Base-by-base conservation (phyloP, 2,888 invertebrate genomes). In the Luperina nickerlii region DNA sequence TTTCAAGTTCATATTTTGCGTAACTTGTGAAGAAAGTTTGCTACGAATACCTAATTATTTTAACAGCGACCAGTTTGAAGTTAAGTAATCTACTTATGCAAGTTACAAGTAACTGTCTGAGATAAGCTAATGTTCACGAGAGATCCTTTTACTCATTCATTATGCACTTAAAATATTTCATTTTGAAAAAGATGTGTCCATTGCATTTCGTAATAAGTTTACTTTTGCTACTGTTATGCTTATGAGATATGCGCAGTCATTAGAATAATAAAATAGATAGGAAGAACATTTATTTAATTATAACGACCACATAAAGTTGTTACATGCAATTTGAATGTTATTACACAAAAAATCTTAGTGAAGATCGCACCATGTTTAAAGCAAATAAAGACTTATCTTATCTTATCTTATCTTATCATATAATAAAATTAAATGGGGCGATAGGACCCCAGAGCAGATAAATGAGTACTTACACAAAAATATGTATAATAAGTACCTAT, bases 121-220 rank as follows among this genome's bases (percentile, higher is more conserved):
- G 32, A 54, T 48, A 38, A 57, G 15, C 24, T n/a, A 73, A 27
- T 73, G n/a, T 60, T 81, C 18, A n/a, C 20, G n/a, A 42, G 24
- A 62, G 6, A 74, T 79, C 11, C 60, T 67, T 32, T 32, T 7
- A 24, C 65, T 24, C 18, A 45, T 45, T 20, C 5, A 45, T 57
- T 48, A 45, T 11, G 24, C 18, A 57, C 1, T 42, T 72, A 13
- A 27, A n/a, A 1, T 18, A 42, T 20, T n/a, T 24, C 24, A 13
- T 67, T 79, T 79, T n/a, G 6, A 32, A 20, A 32, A 38, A 81
- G 15, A 27, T 48, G 63, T 54, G 57, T 24, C 4, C 11, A 27
- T 65, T 38, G 1, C 15, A 24, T 54, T 60, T 71, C 72, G 8
- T 54, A 54, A 62, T 79, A 11, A 27, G n/a, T 78, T 66, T 32